A percentile compares a stretch with the other conserved stretches of the same genome.
phyloP scores from a whole-genome alignment of 2,113 vertebrate genomes.

The Tenebrosternarchus preto region DNA sequence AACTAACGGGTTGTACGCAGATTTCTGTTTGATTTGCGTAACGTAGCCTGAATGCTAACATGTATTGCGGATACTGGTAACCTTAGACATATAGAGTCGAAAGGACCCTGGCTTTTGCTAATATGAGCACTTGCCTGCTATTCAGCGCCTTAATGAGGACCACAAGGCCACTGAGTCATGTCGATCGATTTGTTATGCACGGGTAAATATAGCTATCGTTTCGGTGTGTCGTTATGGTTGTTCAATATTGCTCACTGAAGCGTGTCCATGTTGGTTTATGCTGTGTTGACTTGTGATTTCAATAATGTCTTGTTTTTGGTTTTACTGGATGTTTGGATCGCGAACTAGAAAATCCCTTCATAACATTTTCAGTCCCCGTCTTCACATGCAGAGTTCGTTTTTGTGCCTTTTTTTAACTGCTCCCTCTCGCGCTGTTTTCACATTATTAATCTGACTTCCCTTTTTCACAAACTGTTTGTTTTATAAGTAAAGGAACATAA shows the following conservation, averaged over 20 bases:
- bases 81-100: constrained; percentile 2
- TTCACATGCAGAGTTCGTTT: no score
- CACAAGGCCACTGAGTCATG: constrained; percentile 3
- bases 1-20: constrained; percentile 16
- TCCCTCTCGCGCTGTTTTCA: neutral
- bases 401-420: no score
- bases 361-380: neutral
- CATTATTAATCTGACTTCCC: no score
- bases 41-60: constrained; percentile 3
- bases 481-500: neutral
- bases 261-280: neutral
- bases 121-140: neutral
- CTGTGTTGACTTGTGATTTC: neutral
- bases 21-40: constrained; percentile 29
- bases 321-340: neutral
- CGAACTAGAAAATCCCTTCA: neutral
- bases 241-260: constrained; percentile 7
- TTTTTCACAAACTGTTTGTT: no score
- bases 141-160: neutral
- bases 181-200: neutral
- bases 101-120: neutral
- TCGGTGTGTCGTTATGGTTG: neutral
- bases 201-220: neutral
- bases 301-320: neutral
- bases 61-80: constrained; percentile 23